Percentiles rank a stretch among this genome's conserved stretches.
phyloP scores from a whole-genome alignment of 2,888 invertebrate species.

The Drosophila rellima region DNA sequence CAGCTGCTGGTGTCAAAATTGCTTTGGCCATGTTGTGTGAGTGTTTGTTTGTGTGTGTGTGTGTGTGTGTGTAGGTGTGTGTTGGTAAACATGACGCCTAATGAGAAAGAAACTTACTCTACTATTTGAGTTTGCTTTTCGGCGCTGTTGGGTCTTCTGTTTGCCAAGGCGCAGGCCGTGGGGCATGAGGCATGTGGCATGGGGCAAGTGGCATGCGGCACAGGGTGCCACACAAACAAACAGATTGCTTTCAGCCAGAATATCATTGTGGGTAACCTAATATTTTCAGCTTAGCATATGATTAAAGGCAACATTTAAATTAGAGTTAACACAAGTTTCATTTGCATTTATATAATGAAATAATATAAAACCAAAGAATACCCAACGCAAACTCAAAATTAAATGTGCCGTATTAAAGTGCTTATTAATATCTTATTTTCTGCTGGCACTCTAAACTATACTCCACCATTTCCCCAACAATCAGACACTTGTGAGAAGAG shows the following conservation, averaged over 20 bases:
- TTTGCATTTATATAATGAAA: not conserved
- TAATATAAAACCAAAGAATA: not conserved
- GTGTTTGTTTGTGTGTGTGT: slow-evolving; percentile 20
- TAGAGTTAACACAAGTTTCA: not conserved
- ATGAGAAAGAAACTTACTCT: slow-evolving; percentile 77
- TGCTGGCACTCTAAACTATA: not conserved
- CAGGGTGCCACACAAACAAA: slow-evolving; percentile 14
- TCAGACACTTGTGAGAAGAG: no score
- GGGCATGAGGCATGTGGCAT: not conserved
- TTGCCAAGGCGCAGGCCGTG: slow-evolving; percentile 22
- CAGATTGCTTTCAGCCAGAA: slow-evolving; percentile 22
- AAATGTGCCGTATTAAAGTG: not conserved
- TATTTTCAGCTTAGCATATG: slow-evolving; percentile 18
- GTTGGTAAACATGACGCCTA: slow-evolving; percentile 71
- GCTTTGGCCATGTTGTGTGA: slow-evolving; percentile 34
- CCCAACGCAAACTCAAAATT: not conserved
- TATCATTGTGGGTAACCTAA: slow-evolving; percentile 13
- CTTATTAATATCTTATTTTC: not conserved
- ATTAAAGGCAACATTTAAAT: slow-evolving; percentile 1
- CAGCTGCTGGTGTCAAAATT: slow-evolving; percentile 73
- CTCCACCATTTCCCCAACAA: no score
- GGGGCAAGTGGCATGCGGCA: slow-evolving; percentile 1
- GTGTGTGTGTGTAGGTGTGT: slow-evolving; percentile 32
- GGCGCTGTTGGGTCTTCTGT: slow-evolving; percentile 30
- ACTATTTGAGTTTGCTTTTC: slow-evolving; percentile 69